These are phyloP conservation scores for Eleutherodactylus coqui DNA, from an alignment of 2,797 vertebrate genomes.

Conservation along the genomic window DNA sequence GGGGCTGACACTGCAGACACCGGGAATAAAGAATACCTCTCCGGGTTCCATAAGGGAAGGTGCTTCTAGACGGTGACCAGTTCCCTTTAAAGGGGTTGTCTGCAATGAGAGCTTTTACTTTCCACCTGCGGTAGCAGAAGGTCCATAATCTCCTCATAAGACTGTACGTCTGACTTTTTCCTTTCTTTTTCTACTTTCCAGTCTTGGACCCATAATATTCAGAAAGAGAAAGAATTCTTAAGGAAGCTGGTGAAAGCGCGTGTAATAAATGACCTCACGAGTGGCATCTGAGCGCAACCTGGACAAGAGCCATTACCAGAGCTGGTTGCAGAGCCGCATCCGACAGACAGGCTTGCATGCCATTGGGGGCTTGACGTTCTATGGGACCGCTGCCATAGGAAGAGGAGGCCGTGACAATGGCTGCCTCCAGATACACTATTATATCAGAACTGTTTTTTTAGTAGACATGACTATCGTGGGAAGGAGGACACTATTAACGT, in stretches of 20 bases:
- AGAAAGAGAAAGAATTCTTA: slow-evolving; percentile 93
- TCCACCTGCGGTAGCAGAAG: not conserved
- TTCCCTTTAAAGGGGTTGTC: too few species aligned
- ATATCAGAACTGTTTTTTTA: slow-evolving; percentile 65
- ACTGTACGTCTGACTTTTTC: not conserved
- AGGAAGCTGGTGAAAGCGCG: slow-evolving; percentile 90
- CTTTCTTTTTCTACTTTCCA: slow-evolving; percentile 66
- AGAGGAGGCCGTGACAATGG: slow-evolving; percentile 5
- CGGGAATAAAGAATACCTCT: too few species aligned
- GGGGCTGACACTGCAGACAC: too few species aligned
- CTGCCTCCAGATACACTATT: slow-evolving; percentile 59
- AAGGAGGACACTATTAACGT: slow-evolving; percentile 60
- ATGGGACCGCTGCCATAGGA: slow-evolving; percentile 12
- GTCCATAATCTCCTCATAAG: not conserved
- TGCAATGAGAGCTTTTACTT: not conserved
- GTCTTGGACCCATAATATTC: slow-evolving; percentile 97
- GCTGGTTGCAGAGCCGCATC: slow-evolving; percentile 52
- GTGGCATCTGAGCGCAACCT: slow-evolving; percentile 83
- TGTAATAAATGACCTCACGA: slow-evolving; percentile 90
- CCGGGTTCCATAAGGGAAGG: too few species aligned
- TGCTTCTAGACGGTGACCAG: too few species aligned
- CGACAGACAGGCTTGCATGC: slow-evolving; percentile 64
- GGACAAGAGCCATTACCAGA: slow-evolving; percentile 61
- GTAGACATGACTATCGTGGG: slow-evolving; percentile 64
- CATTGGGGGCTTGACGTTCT: slow-evolving; percentile 42